Evolutionary conservation across 1,140 invertebrate genomes (phyloP), one percentile per base, ranked within the genome.

Genomic region (Samia ricini): DNA sequence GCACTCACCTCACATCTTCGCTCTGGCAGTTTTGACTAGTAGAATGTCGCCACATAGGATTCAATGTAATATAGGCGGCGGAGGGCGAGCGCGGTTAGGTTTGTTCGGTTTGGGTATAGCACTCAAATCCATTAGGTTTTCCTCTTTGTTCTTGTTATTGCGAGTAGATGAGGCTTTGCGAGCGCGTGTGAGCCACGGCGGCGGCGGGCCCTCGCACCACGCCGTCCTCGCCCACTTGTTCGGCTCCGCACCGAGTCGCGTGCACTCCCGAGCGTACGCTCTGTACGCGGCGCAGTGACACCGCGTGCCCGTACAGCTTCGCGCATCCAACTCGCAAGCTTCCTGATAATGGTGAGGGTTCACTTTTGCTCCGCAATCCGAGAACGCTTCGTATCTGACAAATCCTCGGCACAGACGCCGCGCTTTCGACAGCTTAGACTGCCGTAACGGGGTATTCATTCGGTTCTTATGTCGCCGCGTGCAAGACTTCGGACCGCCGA

Each of bases 251-350:
- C 96, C 96, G 7, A 96, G 81, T 4, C 96, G 91, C 51, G 93
- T 91, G 83, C 97, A 98, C 79, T 97, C 96, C 65, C 95, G 94
- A 3, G 95, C 95, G 82, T 98, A 98, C 0, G 97, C 97, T 59
- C 94, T 94, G 66, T 98, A 94, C 54, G 96, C 95, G 73, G 98
- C 96, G 83, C 97, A 98, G 80, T 97, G 96, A 78, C 97, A 98
- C 61, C 93, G 91, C 36, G 92, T 91, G 2, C 92, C 92, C n/a
- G 92, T 94, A 90, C 97, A 98, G 77, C 97, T 96, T 83, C 97
- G 98, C 91, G 98, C 97, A 83, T 98, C 97, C 77, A 96, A 92
- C 62, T 95, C 92, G 86, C 97, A 99, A 0, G 97, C 95, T 87
- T 94, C 95, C 75, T 95, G 95, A 81, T 96, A 98, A 80, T 96